Evolutionary conservation across 2,888 invertebrate species (phyloP).

Genomic region (Lottia gigantea): DNA sequence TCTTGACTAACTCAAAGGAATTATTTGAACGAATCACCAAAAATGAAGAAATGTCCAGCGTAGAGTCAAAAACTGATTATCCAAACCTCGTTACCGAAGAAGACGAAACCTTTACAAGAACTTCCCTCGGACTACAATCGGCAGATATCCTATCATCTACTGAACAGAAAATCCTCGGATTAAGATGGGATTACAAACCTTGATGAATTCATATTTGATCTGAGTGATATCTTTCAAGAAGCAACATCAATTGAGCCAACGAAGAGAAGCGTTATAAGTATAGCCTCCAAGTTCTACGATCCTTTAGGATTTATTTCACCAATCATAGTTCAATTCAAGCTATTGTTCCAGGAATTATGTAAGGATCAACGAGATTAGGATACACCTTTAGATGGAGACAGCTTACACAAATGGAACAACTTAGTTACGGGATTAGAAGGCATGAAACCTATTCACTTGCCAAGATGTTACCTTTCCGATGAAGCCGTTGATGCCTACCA

Average conservation of each 20-base stretch:
- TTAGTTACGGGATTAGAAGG: background rate
- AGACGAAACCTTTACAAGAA: background rate
- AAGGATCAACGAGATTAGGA: no score
- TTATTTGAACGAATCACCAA: background rate
- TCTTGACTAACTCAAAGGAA: background rate
- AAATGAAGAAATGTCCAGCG: background rate
- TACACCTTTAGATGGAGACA: background rate
- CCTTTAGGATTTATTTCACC: constrained; percentile 6
- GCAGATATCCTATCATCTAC: background rate
- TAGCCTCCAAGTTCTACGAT: no score
- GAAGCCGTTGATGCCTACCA: background rate
- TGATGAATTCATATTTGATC: background rate
- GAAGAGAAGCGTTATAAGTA: background rate
- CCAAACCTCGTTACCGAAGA: background rate
- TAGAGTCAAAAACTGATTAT: no score
- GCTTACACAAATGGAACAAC: background rate
- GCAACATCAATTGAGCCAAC: background rate
- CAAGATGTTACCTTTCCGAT: constrained; percentile 3
- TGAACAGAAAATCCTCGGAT: constrained; percentile 5
- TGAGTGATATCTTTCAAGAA: background rate
- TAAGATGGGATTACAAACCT: no score
- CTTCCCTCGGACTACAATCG: background rate
- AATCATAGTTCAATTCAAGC: constrained; percentile 1
- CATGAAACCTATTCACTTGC: background rate
- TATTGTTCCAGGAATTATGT: background rate